Evolutionary conservation across 2,888 invertebrate species (phyloP), one percentile per base, ranked within the genome.

Genomic region (Apoda limacodes): DNA sequence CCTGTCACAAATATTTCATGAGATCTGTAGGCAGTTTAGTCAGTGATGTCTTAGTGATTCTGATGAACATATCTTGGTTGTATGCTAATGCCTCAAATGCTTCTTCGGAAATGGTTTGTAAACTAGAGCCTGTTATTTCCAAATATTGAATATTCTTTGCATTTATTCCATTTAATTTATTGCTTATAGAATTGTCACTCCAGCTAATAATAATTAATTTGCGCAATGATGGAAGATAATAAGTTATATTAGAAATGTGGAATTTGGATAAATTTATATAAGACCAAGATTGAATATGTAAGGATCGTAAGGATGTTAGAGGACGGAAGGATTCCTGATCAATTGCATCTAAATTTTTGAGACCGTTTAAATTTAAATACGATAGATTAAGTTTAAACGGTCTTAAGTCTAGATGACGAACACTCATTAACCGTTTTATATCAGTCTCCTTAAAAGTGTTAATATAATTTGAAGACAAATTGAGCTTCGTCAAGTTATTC

Each of bases 11-110:
- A 41, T 88, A 85, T 28, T 89, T 85, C 71, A 93, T 90, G 40
- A 93, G 85, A 36, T 91, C 90, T 1, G 89, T 83, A 13, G 93
- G 93, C 45, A 94, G 71, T 61, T 92, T 89, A 35, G 88, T 87
- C 28, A 94, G 83, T 43, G 88, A 87, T 5, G 94, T 94, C 43
- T 87, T 85, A 30, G 87, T 86, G 46, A 93, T 91, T 60, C 88
- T 85, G 38, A 93, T 82, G 45, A 87, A 85, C 46, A 94, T 80
- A 59, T 92, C 90, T 42, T 91, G 89, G 54, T 86, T 88, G 30
- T 85, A 85, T 28, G 87, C 85, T 35, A 93, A 86, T 3, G 89
- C 87, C 30, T 85, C 82, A 47, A 95, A 90, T 2, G 92, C 92
- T 48, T 90, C 88, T 11, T 88, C 83, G n/a, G 88, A 85, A 46